These are phyloP conservation scores for Luehdorfia chinensis DNA, from an alignment of 1,140 invertebrate species.

Conservation along the genomic window DNA sequence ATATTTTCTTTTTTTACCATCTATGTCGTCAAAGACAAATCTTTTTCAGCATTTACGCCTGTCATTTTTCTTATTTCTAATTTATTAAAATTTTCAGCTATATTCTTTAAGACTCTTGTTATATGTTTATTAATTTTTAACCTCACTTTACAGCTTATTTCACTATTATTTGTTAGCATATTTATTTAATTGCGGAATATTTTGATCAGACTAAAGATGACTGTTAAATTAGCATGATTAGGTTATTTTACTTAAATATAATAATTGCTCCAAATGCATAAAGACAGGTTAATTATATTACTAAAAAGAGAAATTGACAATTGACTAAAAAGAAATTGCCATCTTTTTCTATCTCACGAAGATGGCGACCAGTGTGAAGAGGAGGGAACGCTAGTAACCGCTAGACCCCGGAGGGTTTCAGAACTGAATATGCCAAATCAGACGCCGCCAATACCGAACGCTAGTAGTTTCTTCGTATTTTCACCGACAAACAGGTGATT, in stretches of 20 bases:
- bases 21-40: slow-evolving; percentile 31
- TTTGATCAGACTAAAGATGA: slow-evolving; percentile 2
- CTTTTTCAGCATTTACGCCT: slow-evolving; percentile 34
- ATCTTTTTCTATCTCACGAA: slow-evolving; percentile 61
- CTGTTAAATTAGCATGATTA: slow-evolving; percentile 28
- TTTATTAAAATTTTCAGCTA: slow-evolving; percentile 30
- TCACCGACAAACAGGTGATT: slow-evolving; percentile 94
- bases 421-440: slow-evolving; percentile 92
- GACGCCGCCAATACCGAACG: slow-evolving; percentile 95
- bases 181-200: slow-evolving; percentile 2
- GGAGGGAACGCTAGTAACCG: slow-evolving; percentile 81
- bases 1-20: neutral
- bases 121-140: slow-evolving; percentile 19
- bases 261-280: too few relatives aligned
- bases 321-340: slow-evolving; percentile 27
- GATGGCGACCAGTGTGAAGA: slow-evolving; percentile 77
- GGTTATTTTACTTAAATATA: too few relatives aligned
- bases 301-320: too few relatives aligned
- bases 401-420: slow-evolving; percentile 92
- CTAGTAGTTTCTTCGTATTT: slow-evolving; percentile 97
- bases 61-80: slow-evolving; percentile 36
- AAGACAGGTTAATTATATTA: too few relatives aligned
- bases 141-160: slow-evolving; percentile 33
- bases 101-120: slow-evolving; percentile 24
- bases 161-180: slow-evolving; percentile 37